Base-by-base conservation (phyloP, 2,888 invertebrate species). In the Salpingus planirostris region DNA sequence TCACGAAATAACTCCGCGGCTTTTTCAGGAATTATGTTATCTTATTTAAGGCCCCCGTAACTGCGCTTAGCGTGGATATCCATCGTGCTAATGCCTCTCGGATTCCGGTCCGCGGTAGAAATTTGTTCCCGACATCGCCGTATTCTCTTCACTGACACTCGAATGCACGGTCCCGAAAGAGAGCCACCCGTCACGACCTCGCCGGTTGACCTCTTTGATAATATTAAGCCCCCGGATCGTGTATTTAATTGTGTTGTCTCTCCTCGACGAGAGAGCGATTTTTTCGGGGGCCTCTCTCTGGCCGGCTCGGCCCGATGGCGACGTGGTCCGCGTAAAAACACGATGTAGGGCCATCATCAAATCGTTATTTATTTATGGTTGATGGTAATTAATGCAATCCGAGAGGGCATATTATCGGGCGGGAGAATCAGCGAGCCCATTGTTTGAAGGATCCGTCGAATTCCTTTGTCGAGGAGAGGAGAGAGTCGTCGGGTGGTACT, bases 401-500 rank as follows among this genome's bases (percentile, higher is more conserved):
- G 44, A 41, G 31, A 42, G n/a, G n/a, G 42, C 45, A 42, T 41
- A 44, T 49, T 56, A 58, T 58, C 57, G 48, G 32, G 37, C 46
- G 43, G 44, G 43, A 47, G 47, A 47, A 56, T 56, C 54, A 50
- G 46, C 47, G 40, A 43, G 38, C 5, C 52, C 51, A 55, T 54
- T 56, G 55, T 57, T 55, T 52, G 50, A 57, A 49, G 55, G 54
- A 57, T 58, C 57, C 54, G 55, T 59, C 58, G 60, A 60, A 60
- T 57, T 54, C 53, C 54, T 52, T 54, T 18, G 18, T 18, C 18
- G 18, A 18, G 18, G n/a, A n/a, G n/a, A n/a, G n/a, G n/a, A n/a
- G n/a, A n/a, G n/a, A n/a, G n/a, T n/a, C n/a, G n/a, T n/a, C n/a
- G n/a, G n/a, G n/a, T n/a, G n/a, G n/a, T n/a, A n/a, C n/a, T n/a